Conservation (phyloP, 1,140 invertebrate genomes). For the Gonatopus flavifemur region DNA sequence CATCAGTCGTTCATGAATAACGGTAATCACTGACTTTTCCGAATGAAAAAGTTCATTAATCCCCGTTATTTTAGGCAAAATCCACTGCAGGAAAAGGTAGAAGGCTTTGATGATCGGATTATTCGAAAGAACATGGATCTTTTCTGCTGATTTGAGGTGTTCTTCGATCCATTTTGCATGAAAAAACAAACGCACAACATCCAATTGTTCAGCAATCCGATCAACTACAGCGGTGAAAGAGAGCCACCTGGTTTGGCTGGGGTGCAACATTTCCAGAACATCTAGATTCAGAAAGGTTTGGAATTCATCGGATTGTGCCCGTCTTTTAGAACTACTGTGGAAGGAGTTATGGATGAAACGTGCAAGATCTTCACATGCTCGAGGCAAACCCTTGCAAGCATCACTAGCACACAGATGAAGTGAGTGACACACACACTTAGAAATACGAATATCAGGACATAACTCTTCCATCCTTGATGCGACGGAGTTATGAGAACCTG, state of each 20-base stretch:
- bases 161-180: constrained; percentile 4
- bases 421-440: constrained; percentile 45
- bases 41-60: constrained; percentile 27
- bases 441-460: constrained; percentile 33
- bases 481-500: constrained; percentile 40
- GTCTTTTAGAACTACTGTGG: constrained; percentile 14
- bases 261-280: constrained; percentile 11
- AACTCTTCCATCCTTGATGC: constrained; percentile 24
- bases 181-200: constrained; percentile 11
- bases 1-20: constrained; percentile 10
- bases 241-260: constrained; percentile 14
- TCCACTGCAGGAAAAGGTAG: constrained; percentile 26
- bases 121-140: constrained; percentile 17
- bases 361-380: constrained; percentile 16
- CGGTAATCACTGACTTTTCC: constrained; percentile 2
- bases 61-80: constrained; percentile 27
- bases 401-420: constrained; percentile 16
- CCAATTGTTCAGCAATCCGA: constrained; percentile 13
- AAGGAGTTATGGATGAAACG: constrained; percentile 10
- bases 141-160: constrained; percentile 17
- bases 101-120: constrained; percentile 22
- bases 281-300: constrained; percentile 13
- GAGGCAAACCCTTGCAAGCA: constrained; percentile 15
- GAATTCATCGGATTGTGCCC: constrained; percentile 2
- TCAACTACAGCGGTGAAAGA: constrained; percentile 7